Conservation (phyloP, 1,140 invertebrate genomes). For the Hypsibius dujardini region DNA sequence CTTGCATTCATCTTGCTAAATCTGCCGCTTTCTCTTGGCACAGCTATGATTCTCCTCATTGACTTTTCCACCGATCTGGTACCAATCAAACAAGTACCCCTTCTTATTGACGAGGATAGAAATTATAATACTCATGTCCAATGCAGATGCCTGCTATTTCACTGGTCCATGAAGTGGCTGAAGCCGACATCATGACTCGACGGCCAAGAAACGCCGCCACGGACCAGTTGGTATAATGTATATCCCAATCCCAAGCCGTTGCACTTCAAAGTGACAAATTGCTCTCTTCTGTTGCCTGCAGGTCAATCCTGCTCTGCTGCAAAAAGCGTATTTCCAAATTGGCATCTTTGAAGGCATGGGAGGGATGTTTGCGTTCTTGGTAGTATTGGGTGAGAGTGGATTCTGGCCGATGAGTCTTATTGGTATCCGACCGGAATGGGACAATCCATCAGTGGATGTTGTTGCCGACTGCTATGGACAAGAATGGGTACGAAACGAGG, state of each 20-base stretch:
- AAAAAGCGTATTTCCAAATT: constrained; percentile 1
- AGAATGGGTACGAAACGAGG: background rate
- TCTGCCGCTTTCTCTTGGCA: constrained; percentile 40
- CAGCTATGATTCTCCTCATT: constrained; percentile 36
- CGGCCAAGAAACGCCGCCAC: background rate
- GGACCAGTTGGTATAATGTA: background rate
- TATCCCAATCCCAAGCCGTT: too few species aligned
- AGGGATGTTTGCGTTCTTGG: background rate
- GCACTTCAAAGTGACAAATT: too few species aligned
- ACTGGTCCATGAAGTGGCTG: background rate
- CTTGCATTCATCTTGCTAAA: constrained; percentile 38
- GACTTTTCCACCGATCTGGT: constrained; percentile 39
- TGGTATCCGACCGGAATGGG: constrained; percentile 8
- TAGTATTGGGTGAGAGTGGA: background rate
- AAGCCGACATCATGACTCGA: background rate
- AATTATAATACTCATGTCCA: background rate
- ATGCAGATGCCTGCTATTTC: background rate
- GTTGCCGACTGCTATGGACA: background rate
- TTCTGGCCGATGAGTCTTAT: background rate
- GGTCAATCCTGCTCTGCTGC: background rate
- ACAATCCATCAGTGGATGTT: background rate
- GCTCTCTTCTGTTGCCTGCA: too few species aligned
- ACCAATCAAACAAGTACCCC: constrained; percentile 21
- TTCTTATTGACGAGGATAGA: background rate
- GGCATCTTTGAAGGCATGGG: background rate